These are phyloP conservation scores for Columbina picui DNA, from an alignment of 2,113 vertebrate species.

Conservation along the genomic window DNA sequence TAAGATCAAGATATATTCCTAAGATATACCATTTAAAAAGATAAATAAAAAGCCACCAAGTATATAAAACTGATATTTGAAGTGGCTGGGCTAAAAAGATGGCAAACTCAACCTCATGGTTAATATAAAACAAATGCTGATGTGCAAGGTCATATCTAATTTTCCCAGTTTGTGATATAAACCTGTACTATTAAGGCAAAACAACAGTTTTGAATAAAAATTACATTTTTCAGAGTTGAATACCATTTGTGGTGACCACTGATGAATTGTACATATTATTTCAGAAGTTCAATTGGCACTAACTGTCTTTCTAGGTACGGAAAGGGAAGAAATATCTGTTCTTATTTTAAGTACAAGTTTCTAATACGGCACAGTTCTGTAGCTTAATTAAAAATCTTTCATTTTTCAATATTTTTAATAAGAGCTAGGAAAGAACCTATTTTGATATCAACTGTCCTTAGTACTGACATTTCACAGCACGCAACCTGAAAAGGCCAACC, in stretches of 20 bases:
- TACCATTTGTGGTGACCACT: background rate
- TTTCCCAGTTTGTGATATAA: background rate
- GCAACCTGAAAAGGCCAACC: background rate
- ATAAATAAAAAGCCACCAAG: background rate
- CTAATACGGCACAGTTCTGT: background rate
- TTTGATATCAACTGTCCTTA: background rate
- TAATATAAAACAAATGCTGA: background rate
- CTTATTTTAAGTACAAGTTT: background rate
- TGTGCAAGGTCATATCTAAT: background rate
- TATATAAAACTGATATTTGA: background rate
- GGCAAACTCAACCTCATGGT: background rate
- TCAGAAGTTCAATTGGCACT: background rate
- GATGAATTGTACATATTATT: background rate
- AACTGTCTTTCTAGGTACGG: background rate
- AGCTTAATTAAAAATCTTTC: background rate
- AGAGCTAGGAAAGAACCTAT: background rate
- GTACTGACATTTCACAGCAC: background rate
- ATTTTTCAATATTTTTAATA: background rate
- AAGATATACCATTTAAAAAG: background rate
- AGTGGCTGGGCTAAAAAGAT: background rate
- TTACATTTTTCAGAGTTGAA: rapidly evolving
- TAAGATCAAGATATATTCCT: background rate
- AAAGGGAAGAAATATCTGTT: background rate
- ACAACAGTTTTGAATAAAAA: background rate
- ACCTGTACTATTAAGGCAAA: background rate